Conservation (phyloP, 2,888 invertebrate species). For the Allygus modestus region DNA sequence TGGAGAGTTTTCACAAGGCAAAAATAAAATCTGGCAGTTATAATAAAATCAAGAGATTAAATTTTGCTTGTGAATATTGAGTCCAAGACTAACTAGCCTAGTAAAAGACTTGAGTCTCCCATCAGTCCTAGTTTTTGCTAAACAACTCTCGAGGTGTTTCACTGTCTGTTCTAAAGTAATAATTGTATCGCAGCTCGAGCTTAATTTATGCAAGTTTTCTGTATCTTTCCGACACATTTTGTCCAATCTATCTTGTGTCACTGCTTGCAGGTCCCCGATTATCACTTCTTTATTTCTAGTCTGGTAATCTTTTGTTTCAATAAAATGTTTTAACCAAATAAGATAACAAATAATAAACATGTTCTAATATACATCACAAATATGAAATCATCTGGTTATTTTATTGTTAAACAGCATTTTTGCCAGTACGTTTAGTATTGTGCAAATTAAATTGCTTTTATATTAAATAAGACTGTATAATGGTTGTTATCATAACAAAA, state of each 20-base stretch:
- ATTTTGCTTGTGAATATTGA: no score
- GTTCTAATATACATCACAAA: neutral
- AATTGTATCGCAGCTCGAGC: no score
- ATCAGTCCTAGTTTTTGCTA: no score
- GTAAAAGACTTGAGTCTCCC: no score
- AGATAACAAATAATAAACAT: neutral
- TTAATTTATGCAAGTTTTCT: no score
- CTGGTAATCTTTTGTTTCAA: neutral
- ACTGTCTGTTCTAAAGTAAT: no score
- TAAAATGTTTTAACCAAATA: neutral
- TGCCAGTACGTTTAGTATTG: neutral
- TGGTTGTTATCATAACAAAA: neutral
- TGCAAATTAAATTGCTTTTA: neutral
- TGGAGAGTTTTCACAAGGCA: neutral
- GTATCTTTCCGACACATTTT: no score
- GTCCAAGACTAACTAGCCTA: no score
- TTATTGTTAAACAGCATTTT: constrained; percentile 2
- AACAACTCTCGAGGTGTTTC: no score
- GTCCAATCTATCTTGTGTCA: neutral
- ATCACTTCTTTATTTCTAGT: neutral
- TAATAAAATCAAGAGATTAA: neutral
- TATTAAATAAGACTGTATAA: constrained; percentile 27
- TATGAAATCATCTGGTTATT: constrained; percentile 7
- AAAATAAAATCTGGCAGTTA: neutral
- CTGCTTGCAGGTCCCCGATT: neutral